phyloP scores from a whole-genome alignment of 2,888 invertebrate genomes.

The Platynereis dumerilii region DNA sequence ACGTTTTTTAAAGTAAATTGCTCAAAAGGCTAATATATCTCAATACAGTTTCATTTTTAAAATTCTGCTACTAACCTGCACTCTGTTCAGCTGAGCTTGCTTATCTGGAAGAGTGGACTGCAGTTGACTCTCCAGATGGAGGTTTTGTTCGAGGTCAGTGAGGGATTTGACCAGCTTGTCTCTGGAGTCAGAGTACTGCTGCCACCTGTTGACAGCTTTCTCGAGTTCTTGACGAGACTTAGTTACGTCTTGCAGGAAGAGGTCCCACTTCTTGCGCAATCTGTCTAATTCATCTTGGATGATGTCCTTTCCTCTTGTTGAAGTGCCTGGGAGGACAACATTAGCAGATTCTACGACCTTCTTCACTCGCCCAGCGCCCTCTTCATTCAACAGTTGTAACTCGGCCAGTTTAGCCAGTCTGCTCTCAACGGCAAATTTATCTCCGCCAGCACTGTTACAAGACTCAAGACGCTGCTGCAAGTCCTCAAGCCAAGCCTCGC shows the following conservation, averaged over 20 bases:
- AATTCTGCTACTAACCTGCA: constrained; percentile 50
- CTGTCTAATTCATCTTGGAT: constrained; percentile 82
- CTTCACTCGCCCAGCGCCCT: constrained; percentile 51
- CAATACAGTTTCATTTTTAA: too few species aligned
- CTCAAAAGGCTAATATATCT: too few species aligned
- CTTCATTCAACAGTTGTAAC: constrained; percentile 47
- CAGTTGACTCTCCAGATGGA: constrained; percentile 80
- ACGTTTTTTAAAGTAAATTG: too few species aligned
- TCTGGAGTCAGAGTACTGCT: constrained; percentile 88
- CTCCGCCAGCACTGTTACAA: constrained; percentile 84
- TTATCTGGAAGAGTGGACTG: constrained; percentile 35
- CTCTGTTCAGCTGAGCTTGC: constrained; percentile 34
- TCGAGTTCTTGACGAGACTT: constrained; percentile 76
- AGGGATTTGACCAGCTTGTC: constrained; percentile 82
- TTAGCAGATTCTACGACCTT: constrained; percentile 49
- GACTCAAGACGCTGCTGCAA: constrained; percentile 84
- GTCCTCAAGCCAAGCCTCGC: constrained; percentile 87
- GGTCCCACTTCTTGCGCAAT: constrained; percentile 87
- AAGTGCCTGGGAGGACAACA: constrained; percentile 77
- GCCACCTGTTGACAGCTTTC: constrained; percentile 88
- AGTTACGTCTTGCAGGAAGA: constrained; percentile 79
- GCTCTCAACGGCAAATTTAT: constrained; percentile 80
- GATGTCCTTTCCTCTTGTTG: constrained; percentile 86
- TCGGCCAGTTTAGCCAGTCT: constrained; percentile 75
- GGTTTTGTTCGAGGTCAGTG: constrained; percentile 75